Base-by-base conservation (phyloP, 2,888 invertebrate genomes). In the Cheilosia scutellata region DNA sequence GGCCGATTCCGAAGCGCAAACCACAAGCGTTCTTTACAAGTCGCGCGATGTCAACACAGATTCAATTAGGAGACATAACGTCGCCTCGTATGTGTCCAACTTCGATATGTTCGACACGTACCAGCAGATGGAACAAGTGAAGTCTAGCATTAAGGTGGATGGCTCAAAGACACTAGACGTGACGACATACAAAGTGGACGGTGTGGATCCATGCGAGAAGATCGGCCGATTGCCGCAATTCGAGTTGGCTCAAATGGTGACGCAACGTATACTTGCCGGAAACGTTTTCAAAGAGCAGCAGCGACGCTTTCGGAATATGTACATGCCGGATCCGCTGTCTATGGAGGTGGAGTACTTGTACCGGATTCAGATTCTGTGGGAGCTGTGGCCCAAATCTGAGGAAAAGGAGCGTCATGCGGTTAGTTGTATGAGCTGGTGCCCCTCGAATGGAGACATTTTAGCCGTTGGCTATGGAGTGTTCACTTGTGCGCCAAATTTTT, bases 61-160 rank as follows among this genome's bases (percentile, higher is more conserved):
- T 1, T 92, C 93, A 29, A 93, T 94, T 0, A 92, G 93, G 71
- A 94, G 94, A 74, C 93, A 92, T 68, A 94, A 95, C 89, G 93
- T 93, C 3, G 93, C 93, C 1, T 93, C 95, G 0, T 96, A 95
- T 89, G 96, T 96, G 0, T 96, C 96, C 0, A 93, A 95, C 89
- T 97, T 96, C 94, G 96, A 96, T 88, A 96, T 96, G 95, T 94
- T 95, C 88, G 96, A 96, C 89, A 95, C 95, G 0, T 96, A 95
- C 88, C 93, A 93, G 5, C 92, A 92, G 60, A 89, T 94, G 37
- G 89, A 89, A 1, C 89, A 89, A 2, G 90, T 90, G 0, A 90
- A 91, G 49, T 87, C 86, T 13, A 90, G 89, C 40, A 88, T 91
- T 0, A 89, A 90, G 31, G 87, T 91, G 57, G 92, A 93, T 9